These are phyloP conservation scores for Sminthopsis crassicaudata DNA, from an alignment of 2,113 vertebrate genomes.

Conservation along the genomic window DNA sequence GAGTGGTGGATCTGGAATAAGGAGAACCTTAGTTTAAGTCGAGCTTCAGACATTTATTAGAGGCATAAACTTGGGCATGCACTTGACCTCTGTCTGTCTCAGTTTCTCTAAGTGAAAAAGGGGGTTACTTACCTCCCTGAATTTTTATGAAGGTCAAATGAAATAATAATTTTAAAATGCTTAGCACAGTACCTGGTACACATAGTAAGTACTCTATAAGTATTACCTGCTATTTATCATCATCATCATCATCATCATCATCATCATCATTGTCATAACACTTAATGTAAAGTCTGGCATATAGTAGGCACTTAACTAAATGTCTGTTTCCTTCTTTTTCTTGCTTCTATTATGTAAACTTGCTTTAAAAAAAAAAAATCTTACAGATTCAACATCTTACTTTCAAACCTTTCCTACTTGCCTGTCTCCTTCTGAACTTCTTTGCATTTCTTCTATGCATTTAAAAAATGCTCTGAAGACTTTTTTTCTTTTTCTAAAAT, in stretches of 20 bases:
- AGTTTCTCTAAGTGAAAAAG: background rate
- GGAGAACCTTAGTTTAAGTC: background rate
- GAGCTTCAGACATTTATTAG: background rate
- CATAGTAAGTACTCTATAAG: background rate
- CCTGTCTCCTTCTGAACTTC: background rate
- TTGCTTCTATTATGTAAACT: background rate
- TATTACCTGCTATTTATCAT: background rate
- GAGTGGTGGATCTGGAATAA: background rate
- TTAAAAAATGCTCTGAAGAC: background rate
- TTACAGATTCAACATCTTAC: background rate
- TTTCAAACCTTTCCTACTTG: background rate
- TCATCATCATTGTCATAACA: background rate
- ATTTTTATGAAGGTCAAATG: background rate
- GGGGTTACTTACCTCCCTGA: background rate
- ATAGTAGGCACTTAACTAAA: background rate
- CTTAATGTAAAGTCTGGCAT: background rate
- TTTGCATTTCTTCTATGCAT: background rate
- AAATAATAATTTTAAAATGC: background rate
- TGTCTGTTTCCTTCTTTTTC: background rate
- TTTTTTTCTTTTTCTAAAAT: background rate
- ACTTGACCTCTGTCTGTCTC: background rate
- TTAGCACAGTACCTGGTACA: background rate
- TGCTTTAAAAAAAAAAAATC: background rate
- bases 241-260: background rate
- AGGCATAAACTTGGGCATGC: background rate